A percentile compares a stretch with the other conserved stretches of the same genome.
phyloP scores from a whole-genome alignment of 2,113 vertebrate species.

The Lanius collurio region DNA sequence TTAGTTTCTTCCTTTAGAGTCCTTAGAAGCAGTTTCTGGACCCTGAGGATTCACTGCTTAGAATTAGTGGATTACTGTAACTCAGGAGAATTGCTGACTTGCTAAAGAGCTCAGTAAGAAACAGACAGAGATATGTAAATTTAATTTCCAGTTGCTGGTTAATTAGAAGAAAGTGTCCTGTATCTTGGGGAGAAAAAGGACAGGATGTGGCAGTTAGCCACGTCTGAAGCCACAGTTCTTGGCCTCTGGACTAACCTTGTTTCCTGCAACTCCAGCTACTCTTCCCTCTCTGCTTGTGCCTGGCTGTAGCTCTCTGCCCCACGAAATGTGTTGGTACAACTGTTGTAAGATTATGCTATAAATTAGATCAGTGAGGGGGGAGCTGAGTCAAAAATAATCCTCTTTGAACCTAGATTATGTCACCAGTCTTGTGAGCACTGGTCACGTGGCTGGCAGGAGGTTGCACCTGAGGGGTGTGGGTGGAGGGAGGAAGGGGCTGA shows the following conservation, averaged over 20 bases:
- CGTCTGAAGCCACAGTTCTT: neutral
- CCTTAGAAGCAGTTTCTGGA: neutral
- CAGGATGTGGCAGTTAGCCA: neutral
- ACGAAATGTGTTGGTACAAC: neutral
- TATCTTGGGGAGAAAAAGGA: neutral
- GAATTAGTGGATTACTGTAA: neutral
- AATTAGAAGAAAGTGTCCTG: neutral
- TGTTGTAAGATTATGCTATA: neutral
- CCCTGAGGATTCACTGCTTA: neutral
- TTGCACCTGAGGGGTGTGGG: neutral
- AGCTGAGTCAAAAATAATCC: neutral
- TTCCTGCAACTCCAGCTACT: neutral
- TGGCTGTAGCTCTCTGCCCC: neutral
- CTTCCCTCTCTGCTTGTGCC: neutral
- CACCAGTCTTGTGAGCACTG: neutral
- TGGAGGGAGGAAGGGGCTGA: neutral
- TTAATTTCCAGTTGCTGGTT: neutral
- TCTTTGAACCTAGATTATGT: neutral
- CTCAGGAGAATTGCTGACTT: neutral
- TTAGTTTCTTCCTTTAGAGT: neutral
- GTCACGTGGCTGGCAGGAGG: neutral
- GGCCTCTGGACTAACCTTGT: neutral
- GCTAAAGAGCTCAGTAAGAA: neutral
- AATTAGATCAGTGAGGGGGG: neutral
- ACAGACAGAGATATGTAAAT: neutral